Evolutionary conservation across 2,113 vertebrate species (phyloP), one percentile per base, ranked within the genome.

Genomic region (Pogona vitticeps): DNA sequence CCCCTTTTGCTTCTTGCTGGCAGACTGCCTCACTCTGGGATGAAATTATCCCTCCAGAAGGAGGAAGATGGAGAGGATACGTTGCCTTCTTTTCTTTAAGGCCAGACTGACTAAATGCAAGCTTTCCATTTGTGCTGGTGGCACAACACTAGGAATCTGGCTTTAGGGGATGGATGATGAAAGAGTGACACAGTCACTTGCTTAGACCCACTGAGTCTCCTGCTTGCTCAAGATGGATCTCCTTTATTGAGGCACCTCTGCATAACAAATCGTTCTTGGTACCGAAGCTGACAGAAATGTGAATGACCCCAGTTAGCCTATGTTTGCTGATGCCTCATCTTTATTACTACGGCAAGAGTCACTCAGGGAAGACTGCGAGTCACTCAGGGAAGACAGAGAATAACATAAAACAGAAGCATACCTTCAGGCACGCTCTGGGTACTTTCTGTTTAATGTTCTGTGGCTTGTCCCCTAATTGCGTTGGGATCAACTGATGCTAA

Each of bases 211-310:
- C n/a, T 58, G 52, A 38, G 71, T 80, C 78, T 90, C 31, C 71
- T 81, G 72, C 85, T 91, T 89, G 72, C 82, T 80, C 1, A 56
- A 92, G 92, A 95, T 91, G 92, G 93, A 94, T 96, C 94, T 95
- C 81, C 89, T 89, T 82, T 94, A 92, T 88, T 94, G 93, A 94
- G 77, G 85, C 82, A 89, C 89, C 88, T 90, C 90, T 91, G 89
- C 90, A 89, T 88, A 90, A 96, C 87, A 92, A 95, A 93, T 33
- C 38, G 84, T 84, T 89, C 86, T 87, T 88, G 75, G 88, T 90
- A 92, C 76, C 88, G 88, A 91, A 87, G 85, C 33, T 91, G 94
- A 95, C 84, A 91, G 88, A 91, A 95, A 92, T 91, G 94, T 68
- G 86, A 94, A 96, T 88, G 85, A 91, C 81, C 20, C 91, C 92